Conservation (phyloP, 2,113 vertebrate species). For the Porphyrio hochstetteri region DNA sequence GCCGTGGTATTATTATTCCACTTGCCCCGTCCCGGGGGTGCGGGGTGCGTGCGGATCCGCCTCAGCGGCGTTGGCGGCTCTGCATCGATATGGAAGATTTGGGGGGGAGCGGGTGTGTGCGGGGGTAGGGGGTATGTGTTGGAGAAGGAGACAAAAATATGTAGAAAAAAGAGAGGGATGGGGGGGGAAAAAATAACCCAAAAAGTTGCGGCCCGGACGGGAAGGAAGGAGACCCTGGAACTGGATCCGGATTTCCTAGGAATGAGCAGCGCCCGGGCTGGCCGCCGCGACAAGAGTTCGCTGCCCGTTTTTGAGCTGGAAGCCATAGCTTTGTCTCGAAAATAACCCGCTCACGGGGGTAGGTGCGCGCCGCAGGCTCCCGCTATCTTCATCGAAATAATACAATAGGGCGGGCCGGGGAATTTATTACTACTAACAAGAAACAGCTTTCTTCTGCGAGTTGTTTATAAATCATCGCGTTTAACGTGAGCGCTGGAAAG, state of each 20-base stretch:
- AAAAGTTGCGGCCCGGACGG: constrained; percentile 16
- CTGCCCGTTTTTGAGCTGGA: neutral
- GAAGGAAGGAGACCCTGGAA: constrained; percentile 47
- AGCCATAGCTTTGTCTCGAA: constrained; percentile 54
- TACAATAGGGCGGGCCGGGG: constrained; percentile 49
- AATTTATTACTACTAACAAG: constrained; percentile 75
- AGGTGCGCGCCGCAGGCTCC: constrained; percentile 28
- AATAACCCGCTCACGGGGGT: constrained; percentile 35
- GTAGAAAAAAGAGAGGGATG: neutral
- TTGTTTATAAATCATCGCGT: constrained; percentile 74
- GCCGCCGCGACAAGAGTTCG: neutral
- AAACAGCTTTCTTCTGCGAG: constrained; percentile 68
- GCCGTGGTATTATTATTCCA: neutral
- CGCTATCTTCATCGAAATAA: constrained; percentile 54
- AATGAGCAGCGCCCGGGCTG: neutral
- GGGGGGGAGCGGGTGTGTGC: too few relatives aligned
- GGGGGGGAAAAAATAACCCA: neutral
- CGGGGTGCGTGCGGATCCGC: neutral
- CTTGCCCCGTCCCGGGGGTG: neutral
- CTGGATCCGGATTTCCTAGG: constrained; percentile 33
- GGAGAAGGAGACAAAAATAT: neutral
- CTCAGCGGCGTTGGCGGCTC: neutral
- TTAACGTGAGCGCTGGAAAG: constrained; percentile 54
- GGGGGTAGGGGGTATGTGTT: neutral
- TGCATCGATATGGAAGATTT: neutral